phyloP scores from a whole-genome alignment of 1,140 invertebrate genomes.

The Sarcophaga peregrina region DNA sequence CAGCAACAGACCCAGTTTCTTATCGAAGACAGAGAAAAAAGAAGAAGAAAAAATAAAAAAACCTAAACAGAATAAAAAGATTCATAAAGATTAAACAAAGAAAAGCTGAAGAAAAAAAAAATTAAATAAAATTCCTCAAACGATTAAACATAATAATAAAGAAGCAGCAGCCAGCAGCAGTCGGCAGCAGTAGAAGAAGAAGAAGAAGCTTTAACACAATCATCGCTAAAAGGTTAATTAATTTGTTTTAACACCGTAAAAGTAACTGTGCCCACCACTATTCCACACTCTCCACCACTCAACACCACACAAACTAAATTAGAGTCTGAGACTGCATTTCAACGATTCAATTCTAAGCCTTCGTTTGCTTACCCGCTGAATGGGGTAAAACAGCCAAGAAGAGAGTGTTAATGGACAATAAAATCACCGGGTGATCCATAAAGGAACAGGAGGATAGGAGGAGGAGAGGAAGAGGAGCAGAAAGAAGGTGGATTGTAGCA shows the following conservation, averaged over 20 bases:
- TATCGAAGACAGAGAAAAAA: background rate
- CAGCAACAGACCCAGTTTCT: background rate
- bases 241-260: conserved; percentile 1
- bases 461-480: too few relatives aligned
- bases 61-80: background rate
- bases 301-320: too few relatives aligned
- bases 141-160: background rate
- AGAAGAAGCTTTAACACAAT: background rate
- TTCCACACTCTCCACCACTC: too few relatives aligned
- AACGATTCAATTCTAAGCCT: too few relatives aligned
- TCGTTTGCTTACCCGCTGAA: too few relatives aligned
- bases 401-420: too few relatives aligned
- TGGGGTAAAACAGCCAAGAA: too few relatives aligned
- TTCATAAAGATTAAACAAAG: background rate
- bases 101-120: background rate
- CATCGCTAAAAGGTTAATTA: background rate
- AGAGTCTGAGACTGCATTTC: too few relatives aligned
- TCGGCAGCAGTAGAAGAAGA: background rate
- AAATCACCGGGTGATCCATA: too few relatives aligned
- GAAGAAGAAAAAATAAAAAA: background rate
- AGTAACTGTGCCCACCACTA: background rate
- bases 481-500: too few relatives aligned
- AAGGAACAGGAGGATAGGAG: too few relatives aligned
- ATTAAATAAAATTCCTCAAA: background rate
- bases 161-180: too few relatives aligned